Percentiles rank a stretch among this genome's conserved stretches.
Conservation (phyloP, 2,113 vertebrate genomes). For the Spilogale gracilis region DNA sequence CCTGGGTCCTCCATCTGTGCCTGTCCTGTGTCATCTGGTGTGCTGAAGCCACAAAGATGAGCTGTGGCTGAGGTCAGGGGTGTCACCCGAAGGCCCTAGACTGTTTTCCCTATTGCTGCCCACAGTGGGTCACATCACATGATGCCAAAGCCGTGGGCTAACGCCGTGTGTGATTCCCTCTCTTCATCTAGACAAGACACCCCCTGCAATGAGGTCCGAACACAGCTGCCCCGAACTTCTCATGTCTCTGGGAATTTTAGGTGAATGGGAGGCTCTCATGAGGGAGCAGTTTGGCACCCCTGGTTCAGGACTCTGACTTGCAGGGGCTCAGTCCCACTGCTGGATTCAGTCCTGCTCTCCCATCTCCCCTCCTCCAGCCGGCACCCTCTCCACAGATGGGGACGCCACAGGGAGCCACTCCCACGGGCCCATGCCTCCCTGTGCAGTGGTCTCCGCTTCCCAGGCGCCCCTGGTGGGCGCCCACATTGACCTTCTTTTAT, state of each 20-base stretch:
- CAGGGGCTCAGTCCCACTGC: not conserved
- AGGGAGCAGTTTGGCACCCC: not conserved
- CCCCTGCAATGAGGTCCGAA: rapidly evolving
- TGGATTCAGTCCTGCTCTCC: not conserved
- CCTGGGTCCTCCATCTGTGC: rapidly evolving
- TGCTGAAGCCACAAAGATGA: not conserved
- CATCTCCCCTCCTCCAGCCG: not conserved
- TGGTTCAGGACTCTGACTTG: not conserved
- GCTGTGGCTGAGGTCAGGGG: not conserved
- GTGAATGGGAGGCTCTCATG: not conserved
- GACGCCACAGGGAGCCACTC: rapidly evolving
- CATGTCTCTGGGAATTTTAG: not conserved
- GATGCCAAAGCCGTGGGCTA: not conserved
- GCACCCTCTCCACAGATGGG: not conserved
- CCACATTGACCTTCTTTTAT: not conserved
- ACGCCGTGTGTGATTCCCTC: not conserved
- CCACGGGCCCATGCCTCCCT: not conserved
- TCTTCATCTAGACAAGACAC: not conserved
- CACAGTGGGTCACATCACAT: not conserved
- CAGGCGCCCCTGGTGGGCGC: not conserved
- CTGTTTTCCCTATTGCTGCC: not conserved
- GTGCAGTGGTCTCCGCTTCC: constrained; percentile 46
- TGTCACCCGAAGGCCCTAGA: rapidly evolving
- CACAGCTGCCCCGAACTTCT: rapidly evolving
- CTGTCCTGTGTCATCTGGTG: not conserved